These are phyloP conservation scores for Drosophila mimetica DNA, from an alignment of 2,888 invertebrate species.

Conservation along the genomic window DNA sequence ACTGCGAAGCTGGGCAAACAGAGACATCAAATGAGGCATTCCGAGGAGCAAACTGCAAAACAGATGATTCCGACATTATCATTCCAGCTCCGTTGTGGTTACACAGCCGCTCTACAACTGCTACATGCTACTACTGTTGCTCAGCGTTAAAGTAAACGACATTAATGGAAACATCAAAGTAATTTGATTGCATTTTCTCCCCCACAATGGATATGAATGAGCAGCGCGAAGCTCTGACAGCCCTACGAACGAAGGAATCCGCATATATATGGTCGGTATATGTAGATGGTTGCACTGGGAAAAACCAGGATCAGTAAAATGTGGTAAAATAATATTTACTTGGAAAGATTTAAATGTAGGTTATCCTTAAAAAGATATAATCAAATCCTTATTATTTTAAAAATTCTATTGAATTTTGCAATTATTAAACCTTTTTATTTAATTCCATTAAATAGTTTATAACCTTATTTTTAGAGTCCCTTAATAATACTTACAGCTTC, in stretches of 20 bases:
- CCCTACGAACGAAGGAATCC: slow-evolving; percentile 39
- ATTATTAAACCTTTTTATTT: too few species aligned
- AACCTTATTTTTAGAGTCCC: too few species aligned
- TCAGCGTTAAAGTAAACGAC: slow-evolving; percentile 74
- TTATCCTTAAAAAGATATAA: too few species aligned
- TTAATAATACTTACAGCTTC: too few species aligned
- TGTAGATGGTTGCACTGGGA: slow-evolving; percentile 11
- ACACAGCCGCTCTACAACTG: not conserved
- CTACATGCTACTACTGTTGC: slow-evolving; percentile 21
- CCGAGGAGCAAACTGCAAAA: slow-evolving; percentile 34
- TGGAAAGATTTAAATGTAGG: too few species aligned
- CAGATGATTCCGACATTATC: slow-evolving; percentile 51
- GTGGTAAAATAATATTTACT: not conserved
- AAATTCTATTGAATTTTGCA: too few species aligned
- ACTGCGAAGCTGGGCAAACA: slow-evolving; percentile 17
- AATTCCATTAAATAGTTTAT: too few species aligned
- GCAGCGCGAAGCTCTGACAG: slow-evolving; percentile 38
- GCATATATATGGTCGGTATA: slow-evolving; percentile 10
- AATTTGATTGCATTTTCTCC: slow-evolving; percentile 75
- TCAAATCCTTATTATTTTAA: too few species aligned
- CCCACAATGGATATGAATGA: slow-evolving; percentile 73
- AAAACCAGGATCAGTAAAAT: not conserved
- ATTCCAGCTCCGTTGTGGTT: slow-evolving; percentile 21
- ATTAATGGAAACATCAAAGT: slow-evolving; percentile 80
- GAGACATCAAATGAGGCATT: slow-evolving; percentile 46